Percentiles rank a stretch among this genome's conserved stretches.
These are phyloP conservation scores for Athene cunicularia DNA, from an alignment of 2,113 vertebrate genomes.

Conservation along the genomic window DNA sequence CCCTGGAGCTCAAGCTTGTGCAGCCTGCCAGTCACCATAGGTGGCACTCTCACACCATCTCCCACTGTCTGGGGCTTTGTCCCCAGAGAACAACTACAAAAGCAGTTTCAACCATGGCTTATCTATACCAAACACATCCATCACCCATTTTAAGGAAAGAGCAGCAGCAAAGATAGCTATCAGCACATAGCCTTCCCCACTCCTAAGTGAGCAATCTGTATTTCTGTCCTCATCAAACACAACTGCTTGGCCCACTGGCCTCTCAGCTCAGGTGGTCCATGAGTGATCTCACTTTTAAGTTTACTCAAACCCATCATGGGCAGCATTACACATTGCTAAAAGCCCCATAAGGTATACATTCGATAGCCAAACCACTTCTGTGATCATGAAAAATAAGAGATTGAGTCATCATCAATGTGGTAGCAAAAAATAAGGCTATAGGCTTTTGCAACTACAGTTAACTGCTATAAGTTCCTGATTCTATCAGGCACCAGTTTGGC, in stretches of 20 bases:
- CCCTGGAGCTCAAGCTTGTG: neutral
- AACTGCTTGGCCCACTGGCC: neutral
- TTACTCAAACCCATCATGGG: neutral
- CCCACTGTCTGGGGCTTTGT: neutral
- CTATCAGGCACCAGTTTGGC: neutral
- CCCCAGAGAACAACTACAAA: neutral
- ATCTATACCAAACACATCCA: neutral
- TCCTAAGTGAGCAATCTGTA: neutral
- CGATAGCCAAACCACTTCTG: neutral
- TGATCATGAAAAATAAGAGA: neutral
- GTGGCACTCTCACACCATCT: slow-evolving; percentile 16
- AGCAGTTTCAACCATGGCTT: neutral
- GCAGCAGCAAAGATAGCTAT: neutral
- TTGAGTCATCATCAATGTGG: neutral
- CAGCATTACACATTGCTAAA: neutral
- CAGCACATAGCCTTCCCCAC: neutral
- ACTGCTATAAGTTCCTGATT: neutral
- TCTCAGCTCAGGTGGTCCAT: neutral
- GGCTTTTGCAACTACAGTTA: neutral
- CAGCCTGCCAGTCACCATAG: neutral
- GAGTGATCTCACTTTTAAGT: neutral
- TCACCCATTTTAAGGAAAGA: neutral
- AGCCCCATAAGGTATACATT: neutral
- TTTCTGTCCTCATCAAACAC: neutral
- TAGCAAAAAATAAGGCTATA: neutral